Percentiles rank a stretch among this genome's conserved stretches.
Conservation (phyloP, 1,140 invertebrate genomes). For the Diabrotica undecimpunctata region DNA sequence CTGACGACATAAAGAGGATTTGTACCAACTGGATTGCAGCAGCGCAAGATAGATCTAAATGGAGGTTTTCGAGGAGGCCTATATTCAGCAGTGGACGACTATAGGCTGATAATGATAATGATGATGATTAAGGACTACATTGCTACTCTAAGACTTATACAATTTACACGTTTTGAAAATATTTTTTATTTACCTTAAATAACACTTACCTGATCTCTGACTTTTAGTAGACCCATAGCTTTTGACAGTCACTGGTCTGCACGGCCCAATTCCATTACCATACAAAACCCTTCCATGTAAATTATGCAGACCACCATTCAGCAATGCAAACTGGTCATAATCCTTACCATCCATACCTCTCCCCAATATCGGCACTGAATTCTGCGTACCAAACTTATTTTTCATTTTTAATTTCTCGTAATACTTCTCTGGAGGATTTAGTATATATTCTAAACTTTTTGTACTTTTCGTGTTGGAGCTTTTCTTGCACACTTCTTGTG, state of each 20-base stretch:
- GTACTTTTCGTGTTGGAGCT: constrained; percentile 49
- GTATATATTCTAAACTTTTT: constrained; percentile 57
- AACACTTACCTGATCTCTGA: constrained; percentile 19
- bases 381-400: constrained; percentile 26
- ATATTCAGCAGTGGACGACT: no score
- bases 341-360: constrained; percentile 54
- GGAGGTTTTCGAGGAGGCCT: no score
- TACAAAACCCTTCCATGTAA: constrained; percentile 10
- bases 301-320: constrained; percentile 36
- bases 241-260: constrained; percentile 21
- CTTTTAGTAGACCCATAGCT: constrained; percentile 24
- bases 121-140: no score
- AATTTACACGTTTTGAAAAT: no score
- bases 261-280: constrained; percentile 6
- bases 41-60: no score
- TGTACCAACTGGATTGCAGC: no score
- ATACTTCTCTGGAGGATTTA: constrained; percentile 44
- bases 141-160: no score
- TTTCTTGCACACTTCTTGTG: constrained; percentile 44
- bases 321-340: constrained; percentile 63
- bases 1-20: no score
- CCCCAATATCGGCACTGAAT: background rate
- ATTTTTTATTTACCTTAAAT: no score
- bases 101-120: no score
- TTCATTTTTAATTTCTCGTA: constrained; percentile 47